Evolutionary conservation across 2,888 invertebrate genomes (phyloP), one percentile per base, ranked within the genome.

Genomic region (Halocaridina rubra): DNA sequence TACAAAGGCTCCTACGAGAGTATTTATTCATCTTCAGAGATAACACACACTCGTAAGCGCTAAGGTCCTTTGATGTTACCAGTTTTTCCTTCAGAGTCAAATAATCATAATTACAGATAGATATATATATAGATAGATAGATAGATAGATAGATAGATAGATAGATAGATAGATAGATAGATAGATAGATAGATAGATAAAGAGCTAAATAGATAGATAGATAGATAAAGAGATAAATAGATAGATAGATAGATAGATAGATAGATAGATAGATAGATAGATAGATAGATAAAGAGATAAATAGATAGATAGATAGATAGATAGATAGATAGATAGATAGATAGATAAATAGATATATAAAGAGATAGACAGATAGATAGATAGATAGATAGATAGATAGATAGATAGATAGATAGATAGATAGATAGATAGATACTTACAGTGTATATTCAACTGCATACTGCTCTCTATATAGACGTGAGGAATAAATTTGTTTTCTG

Each of bases 401-500:
- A 33, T 3, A 46, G 19, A n/a, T 4, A n/a, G 16, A 69, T 16
- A 69, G 5, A 1, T 0, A 69, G 16, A 30, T 3, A 5, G 0
- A 24, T 2, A 22, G n/a, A 19, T 10, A 7, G 2, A 2, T 0
- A 32, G 19, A 59, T 13, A 59, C 84, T 84, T 64, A 85, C 77
- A 86, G 19, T 74, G 69, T 1, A 84, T 76, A 67, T 82, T 79
- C 32, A 86, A 74, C 29, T 82, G 53, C 24, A 86, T 16, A 1
- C 61, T 53, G 24, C 80, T 80, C 29, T 86, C 86, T 39, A 69
- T 86, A 16, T 76, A 75, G n/a, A 75, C 61, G 33, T 74, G 72
- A 24, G 72, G 78, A 16, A 86, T 84, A 61, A 61, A 46, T 13
- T 72, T 33, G 53, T 84, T 86, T 59, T 86, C 82, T 5, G 86